Evolutionary conservation across 2,113 vertebrate species (phyloP).

Genomic region (Tenrec ecaudatus): DNA sequence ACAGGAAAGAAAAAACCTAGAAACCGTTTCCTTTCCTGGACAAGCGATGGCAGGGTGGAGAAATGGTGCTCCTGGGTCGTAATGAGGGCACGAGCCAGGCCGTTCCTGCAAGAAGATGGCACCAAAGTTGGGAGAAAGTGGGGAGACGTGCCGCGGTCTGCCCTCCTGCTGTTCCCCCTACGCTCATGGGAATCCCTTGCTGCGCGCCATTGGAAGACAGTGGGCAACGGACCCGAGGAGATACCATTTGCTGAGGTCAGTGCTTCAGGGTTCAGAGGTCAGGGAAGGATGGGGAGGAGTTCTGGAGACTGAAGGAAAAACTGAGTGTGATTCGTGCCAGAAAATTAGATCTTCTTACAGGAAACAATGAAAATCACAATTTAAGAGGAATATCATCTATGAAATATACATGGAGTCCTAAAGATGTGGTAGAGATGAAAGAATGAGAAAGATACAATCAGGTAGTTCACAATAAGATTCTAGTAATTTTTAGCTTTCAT

Average conservation of each 20-base stretch:
- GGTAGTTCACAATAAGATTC: background rate
- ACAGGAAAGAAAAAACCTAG: background rate
- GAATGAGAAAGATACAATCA: background rate
- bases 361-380: slow-evolving; percentile 46
- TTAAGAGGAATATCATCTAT: slow-evolving; percentile 16
- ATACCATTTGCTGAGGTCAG: background rate
- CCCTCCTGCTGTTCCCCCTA: slow-evolving; percentile 7
- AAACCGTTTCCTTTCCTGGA: background rate
- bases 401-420: background rate
- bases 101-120: background rate
- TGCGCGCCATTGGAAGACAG: background rate
- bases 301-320: background rate
- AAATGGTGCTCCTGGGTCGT: background rate
- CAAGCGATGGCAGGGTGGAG: background rate
- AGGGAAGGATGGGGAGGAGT: background rate
- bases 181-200: background rate
- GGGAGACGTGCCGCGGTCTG: background rate
- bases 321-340: background rate
- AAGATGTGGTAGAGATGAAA: background rate
- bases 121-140: background rate
- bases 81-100: background rate
- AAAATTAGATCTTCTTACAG: slow-evolving; percentile 37
- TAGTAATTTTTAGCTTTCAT: background rate
- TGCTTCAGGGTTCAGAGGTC: background rate
- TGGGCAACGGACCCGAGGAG: background rate